Evolutionary conservation across 2,113 vertebrate species (phyloP).

Genomic region (Halichoerus grypus): DNA sequence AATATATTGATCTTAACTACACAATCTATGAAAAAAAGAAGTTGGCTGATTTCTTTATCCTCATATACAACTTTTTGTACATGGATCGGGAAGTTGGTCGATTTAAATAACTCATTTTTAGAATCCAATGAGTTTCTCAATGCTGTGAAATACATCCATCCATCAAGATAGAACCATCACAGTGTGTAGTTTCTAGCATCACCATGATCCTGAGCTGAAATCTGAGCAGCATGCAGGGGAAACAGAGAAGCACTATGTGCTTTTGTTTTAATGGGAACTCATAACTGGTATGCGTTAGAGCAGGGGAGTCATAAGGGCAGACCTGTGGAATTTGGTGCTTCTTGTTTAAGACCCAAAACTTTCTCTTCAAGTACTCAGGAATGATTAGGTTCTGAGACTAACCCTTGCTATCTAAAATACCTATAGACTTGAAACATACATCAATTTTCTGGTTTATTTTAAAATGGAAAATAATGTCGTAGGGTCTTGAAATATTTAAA

Average conservation of each 20-base stretch:
- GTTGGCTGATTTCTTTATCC: neutral
- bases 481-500: neutral
- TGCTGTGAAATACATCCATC: neutral
- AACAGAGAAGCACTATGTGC: neutral
- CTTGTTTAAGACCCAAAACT: neutral
- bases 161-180: neutral
- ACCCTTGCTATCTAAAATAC: neutral
- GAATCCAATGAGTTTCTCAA: neutral
- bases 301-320: neutral
- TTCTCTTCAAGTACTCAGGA: neutral
- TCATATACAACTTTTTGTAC: neutral
- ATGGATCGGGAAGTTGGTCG: neutral
- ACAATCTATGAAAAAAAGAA: neutral
- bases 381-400: neutral
- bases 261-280: slow-evolving; percentile 6
- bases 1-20: neutral
- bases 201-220: neutral
- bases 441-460: neutral
- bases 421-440: neutral
- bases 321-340: neutral
- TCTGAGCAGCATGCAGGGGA: neutral
- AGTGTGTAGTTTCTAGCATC: neutral
- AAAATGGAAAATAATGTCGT: neutral
- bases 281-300: neutral
- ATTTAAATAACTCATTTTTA: slow-evolving; percentile 5